Evolutionary conservation across 2,888 invertebrate species (phyloP).

Genomic region (Dioctria linearis): DNA sequence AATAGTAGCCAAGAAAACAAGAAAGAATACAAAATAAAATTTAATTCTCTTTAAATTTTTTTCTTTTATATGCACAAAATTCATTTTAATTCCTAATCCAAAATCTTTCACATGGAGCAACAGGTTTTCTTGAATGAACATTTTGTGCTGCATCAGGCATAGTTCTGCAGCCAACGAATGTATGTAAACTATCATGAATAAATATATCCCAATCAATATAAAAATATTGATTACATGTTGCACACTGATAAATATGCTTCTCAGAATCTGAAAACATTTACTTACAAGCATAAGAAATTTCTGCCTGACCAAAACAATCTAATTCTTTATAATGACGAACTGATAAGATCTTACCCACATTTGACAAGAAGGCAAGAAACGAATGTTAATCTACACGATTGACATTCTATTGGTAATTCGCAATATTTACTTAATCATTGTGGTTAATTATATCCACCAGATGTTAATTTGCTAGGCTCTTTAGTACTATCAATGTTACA

Average conservation of each 20-base stretch:
- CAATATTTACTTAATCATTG: conserved; percentile 99
- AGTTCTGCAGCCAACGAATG: conserved; percentile 96
- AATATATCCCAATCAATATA: conserved; percentile 97
- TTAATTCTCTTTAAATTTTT: too few species aligned
- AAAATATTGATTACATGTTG: conserved; percentile 83
- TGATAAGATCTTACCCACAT: conserved; percentile 97
- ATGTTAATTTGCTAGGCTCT: conserved; percentile 78
- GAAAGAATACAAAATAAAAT: too few species aligned
- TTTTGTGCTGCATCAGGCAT: conserved; percentile 66
- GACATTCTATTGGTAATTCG: conserved; percentile 97
- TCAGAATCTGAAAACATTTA: conserved; percentile 78
- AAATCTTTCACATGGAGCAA: conserved; percentile 59
- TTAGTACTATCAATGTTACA: conserved; percentile 88
- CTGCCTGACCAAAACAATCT: conserved; percentile 74
- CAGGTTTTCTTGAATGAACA: conserved; percentile 65
- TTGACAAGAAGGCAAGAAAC: conserved; percentile 99
- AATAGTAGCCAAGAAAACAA: too few species aligned
- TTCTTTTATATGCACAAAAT: too few species aligned
- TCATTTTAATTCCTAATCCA: too few species aligned
- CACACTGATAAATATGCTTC: conserved; percentile 88
- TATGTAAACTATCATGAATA: conserved; percentile 93
- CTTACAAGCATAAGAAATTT: conserved; percentile 80
- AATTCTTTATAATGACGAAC: conserved; percentile 88
- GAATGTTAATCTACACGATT: conserved; percentile 94
- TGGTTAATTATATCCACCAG: conserved; percentile 90